These are phyloP conservation scores for Hybognathus amarus DNA, from an alignment of 2,797 vertebrate species.

Conservation along the genomic window DNA sequence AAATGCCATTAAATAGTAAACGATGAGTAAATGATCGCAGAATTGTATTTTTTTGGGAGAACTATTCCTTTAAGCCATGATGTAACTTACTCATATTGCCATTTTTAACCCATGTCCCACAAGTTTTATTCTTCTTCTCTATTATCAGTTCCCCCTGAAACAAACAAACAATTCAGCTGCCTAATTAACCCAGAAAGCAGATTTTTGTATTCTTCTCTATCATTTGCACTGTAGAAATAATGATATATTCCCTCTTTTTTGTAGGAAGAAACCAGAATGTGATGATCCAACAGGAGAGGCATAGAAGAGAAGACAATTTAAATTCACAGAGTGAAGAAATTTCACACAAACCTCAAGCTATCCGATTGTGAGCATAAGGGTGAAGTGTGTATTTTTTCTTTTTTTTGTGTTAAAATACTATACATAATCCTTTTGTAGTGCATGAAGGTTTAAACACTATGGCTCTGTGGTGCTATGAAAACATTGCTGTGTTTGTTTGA, in stretches of 20 bases:
- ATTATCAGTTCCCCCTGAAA: not conserved
- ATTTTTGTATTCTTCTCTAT: not conserved
- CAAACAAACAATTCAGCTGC: not conserved
- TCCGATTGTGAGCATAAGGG: not conserved
- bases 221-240: not conserved
- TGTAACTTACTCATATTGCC: constrained; percentile 5
- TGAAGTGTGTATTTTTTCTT: not conserved
- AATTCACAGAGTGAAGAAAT: not conserved
- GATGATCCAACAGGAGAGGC: constrained; percentile 21
- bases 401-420: not conserved
- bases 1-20: not conserved
- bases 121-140: not conserved
- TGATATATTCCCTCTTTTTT: not conserved
- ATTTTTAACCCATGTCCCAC: constrained; percentile 47
- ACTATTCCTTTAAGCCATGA: not conserved
- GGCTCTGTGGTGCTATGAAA: constrained; percentile 7
- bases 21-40: not conserved
- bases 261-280: constrained; percentile 33
- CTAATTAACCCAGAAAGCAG: not conserved
- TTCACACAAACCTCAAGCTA: not conserved
- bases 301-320: not conserved
- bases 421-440: not conserved
- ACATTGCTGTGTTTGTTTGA: constrained; percentile 14
- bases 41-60: not conserved
- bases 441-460: not conserved